These are phyloP conservation scores for Prolemur simus DNA, from an alignment of 2,113 vertebrate genomes.

Conservation along the genomic window DNA sequence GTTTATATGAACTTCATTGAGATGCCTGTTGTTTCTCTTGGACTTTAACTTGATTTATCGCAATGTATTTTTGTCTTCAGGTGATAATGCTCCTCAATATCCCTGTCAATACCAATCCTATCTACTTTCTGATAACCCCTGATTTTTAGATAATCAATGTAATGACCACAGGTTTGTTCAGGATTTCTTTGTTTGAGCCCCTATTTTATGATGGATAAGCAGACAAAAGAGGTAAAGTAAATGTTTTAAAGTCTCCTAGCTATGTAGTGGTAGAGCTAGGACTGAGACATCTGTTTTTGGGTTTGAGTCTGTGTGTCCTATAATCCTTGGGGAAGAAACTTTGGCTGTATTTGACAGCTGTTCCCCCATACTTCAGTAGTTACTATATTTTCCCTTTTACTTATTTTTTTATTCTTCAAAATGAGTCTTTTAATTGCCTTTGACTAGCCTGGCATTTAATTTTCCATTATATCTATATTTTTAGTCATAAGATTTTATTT, in stretches of 20 bases:
- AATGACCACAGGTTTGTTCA: background rate
- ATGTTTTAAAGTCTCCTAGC: background rate
- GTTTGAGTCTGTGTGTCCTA: background rate
- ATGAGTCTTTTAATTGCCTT: background rate
- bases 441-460: background rate
- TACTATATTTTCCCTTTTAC: background rate
- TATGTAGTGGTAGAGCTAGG: background rate
- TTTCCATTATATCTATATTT: background rate
- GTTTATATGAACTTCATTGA: background rate
- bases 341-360: background rate
- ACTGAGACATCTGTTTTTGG: background rate
- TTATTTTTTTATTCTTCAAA: background rate
- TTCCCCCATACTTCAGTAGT: background rate
- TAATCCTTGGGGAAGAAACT: background rate
- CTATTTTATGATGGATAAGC: background rate
- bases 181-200: background rate
- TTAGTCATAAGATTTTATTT: background rate
- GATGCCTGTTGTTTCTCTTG: background rate
- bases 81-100: background rate
- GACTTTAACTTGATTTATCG: background rate
- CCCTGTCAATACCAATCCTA: background rate
- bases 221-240: background rate
- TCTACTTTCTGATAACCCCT: background rate
- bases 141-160: background rate
- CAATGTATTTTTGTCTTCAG: background rate